A percentile compares a stretch with the other conserved stretches of the same genome.
Evolutionary conservation across 1,140 invertebrate genomes (phyloP).

Genomic region (Drosophila bifasciata): DNA sequence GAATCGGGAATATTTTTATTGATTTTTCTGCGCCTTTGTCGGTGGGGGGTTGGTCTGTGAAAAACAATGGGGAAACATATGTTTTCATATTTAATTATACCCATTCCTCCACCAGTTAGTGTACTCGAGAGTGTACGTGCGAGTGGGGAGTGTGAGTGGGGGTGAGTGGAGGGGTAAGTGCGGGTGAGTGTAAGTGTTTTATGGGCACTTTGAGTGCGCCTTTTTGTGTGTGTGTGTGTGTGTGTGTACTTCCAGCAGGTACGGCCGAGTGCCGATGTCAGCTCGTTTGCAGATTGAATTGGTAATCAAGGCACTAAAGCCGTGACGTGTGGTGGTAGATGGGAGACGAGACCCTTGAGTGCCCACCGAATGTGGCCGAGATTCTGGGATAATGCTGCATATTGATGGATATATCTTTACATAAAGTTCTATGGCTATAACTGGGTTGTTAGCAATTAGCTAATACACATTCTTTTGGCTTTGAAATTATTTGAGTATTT

Average conservation of each 20-base stretch:
- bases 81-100: constrained; percentile 79
- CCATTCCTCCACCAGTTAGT: constrained; percentile 37
- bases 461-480: too few relatives aligned
- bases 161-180: constrained; percentile 8
- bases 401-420: too few relatives aligned
- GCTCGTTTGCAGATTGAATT: constrained; percentile 29
- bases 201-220: constrained; percentile 47
- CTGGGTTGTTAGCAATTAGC: too few relatives aligned
- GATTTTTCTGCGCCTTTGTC: constrained; percentile 58
- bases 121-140: background rate
- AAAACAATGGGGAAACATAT: constrained; percentile 74
- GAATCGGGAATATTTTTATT: constrained; percentile 53
- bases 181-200: constrained; percentile 62
- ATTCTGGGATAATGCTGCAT: too few relatives aligned
- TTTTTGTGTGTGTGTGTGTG: constrained; percentile 49
- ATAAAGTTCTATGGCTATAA: too few relatives aligned
- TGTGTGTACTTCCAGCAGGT: constrained; percentile 40
- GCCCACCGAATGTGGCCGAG: constrained; percentile 11
- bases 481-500: too few relatives aligned
- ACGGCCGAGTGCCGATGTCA: constrained; percentile 31
- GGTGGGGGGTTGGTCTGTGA: constrained; percentile 30
- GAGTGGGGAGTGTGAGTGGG: background rate
- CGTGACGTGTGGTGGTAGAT: background rate
- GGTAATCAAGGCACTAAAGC: constrained; percentile 1
- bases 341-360: background rate